phyloP scores from a whole-genome alignment of 2,797 vertebrate species.

The Salarias fasciatus region DNA sequence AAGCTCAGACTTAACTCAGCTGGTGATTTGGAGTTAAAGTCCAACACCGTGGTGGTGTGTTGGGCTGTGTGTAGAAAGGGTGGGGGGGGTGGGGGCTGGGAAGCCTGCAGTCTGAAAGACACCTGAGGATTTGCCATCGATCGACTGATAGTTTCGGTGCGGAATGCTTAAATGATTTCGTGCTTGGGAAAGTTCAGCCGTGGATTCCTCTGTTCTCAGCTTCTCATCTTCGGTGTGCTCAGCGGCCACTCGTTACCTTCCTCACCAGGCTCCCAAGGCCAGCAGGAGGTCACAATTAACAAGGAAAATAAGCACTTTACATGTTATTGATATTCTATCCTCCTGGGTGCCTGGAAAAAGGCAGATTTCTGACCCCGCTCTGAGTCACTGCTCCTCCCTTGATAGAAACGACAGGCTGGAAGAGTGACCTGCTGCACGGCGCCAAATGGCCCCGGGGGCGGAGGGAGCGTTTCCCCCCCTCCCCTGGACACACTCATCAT shows the following conservation, averaged over 20 bases:
- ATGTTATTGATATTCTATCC: slow-evolving; percentile 13
- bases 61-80: not conserved
- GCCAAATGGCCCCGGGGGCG: slow-evolving; percentile 51
- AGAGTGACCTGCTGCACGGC: slow-evolving; percentile 26
- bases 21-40: slow-evolving; percentile 36
- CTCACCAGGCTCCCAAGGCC: slow-evolving; percentile 14
- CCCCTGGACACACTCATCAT: slow-evolving; percentile 67
- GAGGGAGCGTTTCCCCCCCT: slow-evolving; percentile 47
- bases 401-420: slow-evolving; percentile 48
- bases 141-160: slow-evolving; percentile 1
- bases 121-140: slow-evolving; percentile 38
- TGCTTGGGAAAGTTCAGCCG: not conserved
- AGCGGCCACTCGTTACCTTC: slow-evolving; percentile 39
- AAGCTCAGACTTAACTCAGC: slow-evolving; percentile 23
- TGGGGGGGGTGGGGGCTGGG: not conserved
- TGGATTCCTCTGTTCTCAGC: not conserved
- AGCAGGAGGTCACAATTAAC: slow-evolving; percentile 15
- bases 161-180: slow-evolving; percentile 22
- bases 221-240: slow-evolving; percentile 24
- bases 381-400: slow-evolving; percentile 26
- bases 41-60: slow-evolving; percentile 4
- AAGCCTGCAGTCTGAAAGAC: slow-evolving; percentile 10
- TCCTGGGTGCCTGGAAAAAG: not conserved
- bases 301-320: not conserved
- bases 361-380: slow-evolving; percentile 37